Evolutionary conservation across 2,797 vertebrate genomes (phyloP).

Genomic region (Ctenosaura bakeri): DNA sequence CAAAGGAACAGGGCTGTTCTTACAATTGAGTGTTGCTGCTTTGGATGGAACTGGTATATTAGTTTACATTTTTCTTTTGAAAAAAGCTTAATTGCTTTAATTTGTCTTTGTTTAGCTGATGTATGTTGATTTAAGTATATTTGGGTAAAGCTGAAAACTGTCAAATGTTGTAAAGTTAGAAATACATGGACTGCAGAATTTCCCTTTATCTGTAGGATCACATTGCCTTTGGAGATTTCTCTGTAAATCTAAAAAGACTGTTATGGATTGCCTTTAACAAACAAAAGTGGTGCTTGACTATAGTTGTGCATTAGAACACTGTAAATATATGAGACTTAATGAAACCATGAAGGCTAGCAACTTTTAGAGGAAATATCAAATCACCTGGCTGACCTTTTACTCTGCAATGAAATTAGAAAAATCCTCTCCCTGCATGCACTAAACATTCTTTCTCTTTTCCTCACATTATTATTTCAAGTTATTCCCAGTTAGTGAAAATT

Average conservation of each 20-base stretch:
- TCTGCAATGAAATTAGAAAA: background rate
- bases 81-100: background rate
- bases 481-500: background rate
- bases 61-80: background rate
- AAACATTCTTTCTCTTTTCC: background rate
- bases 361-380: constrained; percentile 33
- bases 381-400: constrained; percentile 17
- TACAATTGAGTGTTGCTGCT: background rate
- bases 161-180: background rate
- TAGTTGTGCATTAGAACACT: background rate
- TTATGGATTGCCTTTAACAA: constrained; percentile 9
- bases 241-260: background rate
- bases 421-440: background rate
- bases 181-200: constrained; percentile 18
- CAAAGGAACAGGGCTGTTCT: background rate
- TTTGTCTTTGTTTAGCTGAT: background rate
- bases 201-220: constrained; percentile 6
- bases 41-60: background rate
- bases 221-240: background rate
- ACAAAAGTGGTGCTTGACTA: background rate
- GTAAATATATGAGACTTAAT: constrained; percentile 14
- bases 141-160: background rate
- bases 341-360: constrained; percentile 10
- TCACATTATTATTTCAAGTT: background rate
- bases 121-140: background rate